phyloP scores from a whole-genome alignment of 2,888 invertebrate species.

The Leucophora obtusa region DNA sequence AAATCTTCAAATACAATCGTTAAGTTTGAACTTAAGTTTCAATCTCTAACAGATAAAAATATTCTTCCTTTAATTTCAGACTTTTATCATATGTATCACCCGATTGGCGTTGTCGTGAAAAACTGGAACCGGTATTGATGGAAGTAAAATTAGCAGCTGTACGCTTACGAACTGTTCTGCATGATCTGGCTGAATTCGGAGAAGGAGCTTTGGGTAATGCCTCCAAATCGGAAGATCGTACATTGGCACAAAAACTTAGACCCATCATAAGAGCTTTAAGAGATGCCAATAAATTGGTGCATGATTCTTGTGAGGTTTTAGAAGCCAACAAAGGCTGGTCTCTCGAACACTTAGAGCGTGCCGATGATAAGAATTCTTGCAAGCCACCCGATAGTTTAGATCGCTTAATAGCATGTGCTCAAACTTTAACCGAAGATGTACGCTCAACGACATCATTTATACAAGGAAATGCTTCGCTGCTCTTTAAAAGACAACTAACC shows the following conservation, averaged over 20 bases:
- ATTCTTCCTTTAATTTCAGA: slow-evolving; percentile 62
- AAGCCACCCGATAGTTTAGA: slow-evolving; percentile 89
- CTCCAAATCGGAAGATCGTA: slow-evolving; percentile 88
- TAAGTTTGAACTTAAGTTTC: too few species aligned
- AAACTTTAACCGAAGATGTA: slow-evolving; percentile 93
- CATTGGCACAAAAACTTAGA: slow-evolving; percentile 85
- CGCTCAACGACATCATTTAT: slow-evolving; percentile 94
- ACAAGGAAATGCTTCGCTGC: slow-evolving; percentile 88
- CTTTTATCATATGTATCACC: slow-evolving; percentile 88
- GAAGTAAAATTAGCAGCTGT: slow-evolving; percentile 91
- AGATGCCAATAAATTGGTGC: slow-evolving; percentile 88
- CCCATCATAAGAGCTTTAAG: slow-evolving; percentile 89
- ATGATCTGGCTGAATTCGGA: slow-evolving; percentile 92
- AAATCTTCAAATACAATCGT: too few species aligned
- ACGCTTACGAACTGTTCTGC: slow-evolving; percentile 87
- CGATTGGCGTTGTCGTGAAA: slow-evolving; percentile 89
- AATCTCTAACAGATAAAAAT: too few species aligned
- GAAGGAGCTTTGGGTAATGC: slow-evolving; percentile 94
- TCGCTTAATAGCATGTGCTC: slow-evolving; percentile 91
- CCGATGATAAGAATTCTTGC: slow-evolving; percentile 76
- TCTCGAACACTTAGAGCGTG: slow-evolving; percentile 82
- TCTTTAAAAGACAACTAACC: slow-evolving; percentile 83
- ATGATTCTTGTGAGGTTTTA: slow-evolving; percentile 86
- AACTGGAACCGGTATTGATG: slow-evolving; percentile 87
- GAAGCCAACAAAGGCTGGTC: slow-evolving; percentile 90